Conservation (phyloP, 1,140 invertebrate genomes). For the Sipha flava region DNA sequence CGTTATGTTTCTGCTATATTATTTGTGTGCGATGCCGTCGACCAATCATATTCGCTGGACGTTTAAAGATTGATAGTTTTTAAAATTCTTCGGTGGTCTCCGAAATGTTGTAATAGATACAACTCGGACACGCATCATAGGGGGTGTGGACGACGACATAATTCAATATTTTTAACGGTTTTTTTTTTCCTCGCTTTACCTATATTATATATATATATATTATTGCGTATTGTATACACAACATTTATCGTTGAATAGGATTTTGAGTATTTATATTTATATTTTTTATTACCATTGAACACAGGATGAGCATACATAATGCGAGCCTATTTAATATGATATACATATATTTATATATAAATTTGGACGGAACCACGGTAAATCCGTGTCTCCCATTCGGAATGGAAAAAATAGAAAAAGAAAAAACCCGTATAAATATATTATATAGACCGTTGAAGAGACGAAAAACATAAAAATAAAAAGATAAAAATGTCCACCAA, state of each 20-base stretch:
- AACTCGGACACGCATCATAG: not conserved
- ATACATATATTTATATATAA: too few species aligned
- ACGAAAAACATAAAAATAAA: not conserved
- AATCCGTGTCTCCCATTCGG: not conserved
- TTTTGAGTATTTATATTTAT: not conserved
- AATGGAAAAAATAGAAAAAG: not conserved
- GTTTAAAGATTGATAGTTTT: conserved; percentile 1
- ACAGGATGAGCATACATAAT: too few species aligned
- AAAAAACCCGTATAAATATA: not conserved
- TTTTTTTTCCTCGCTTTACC: not conserved
- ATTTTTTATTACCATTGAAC: not conserved
- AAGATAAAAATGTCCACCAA: not conserved
- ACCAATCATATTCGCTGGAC: not conserved
- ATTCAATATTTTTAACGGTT: not conserved
- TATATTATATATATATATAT: too few species aligned
- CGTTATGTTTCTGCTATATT: not conserved
- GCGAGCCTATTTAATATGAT: too few species aligned
- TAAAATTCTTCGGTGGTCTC: not conserved
- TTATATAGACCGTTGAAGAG: not conserved
- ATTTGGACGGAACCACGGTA: too few species aligned
- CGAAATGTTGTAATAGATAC: not conserved
- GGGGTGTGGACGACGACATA: not conserved
- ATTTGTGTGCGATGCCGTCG: not conserved
- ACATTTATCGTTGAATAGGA: not conserved
- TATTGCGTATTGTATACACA: not conserved